Evolutionary conservation across 1,140 invertebrate species (phyloP).

Genomic region (Drosophila lowei): DNA sequence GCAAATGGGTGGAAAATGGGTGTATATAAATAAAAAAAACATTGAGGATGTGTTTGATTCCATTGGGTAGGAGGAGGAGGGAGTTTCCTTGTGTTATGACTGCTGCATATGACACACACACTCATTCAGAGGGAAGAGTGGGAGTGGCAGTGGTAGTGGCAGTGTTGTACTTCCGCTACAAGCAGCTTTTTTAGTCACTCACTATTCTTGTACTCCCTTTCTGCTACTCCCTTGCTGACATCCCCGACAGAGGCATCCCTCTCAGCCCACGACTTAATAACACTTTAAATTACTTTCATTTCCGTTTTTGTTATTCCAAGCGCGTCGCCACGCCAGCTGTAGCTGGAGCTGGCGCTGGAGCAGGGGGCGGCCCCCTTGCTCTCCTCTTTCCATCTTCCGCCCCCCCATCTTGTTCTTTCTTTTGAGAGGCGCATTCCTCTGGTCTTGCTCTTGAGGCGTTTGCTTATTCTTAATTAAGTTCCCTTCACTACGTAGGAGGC

Average conservation of each 20-base stretch:
- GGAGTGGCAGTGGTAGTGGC: neutral
- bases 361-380: slow-evolving; percentile 7
- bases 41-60: slow-evolving; percentile 11
- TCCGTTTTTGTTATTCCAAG: slow-evolving; percentile 74
- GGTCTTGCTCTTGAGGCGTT: slow-evolving; percentile 40
- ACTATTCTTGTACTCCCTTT: slow-evolving; percentile 9
- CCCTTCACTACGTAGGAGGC: slow-evolving; percentile 1
- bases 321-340: slow-evolving; percentile 56
- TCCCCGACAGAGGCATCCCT: slow-evolving; percentile 14
- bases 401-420: neutral
- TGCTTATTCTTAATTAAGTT: slow-evolving; percentile 76
- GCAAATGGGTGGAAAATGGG: slow-evolving; percentile 4
- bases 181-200: slow-evolving; percentile 44
- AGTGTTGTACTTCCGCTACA: slow-evolving; percentile 43
- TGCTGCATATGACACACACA: slow-evolving; percentile 60
- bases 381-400: neutral
- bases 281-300: slow-evolving; percentile 77
- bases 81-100: slow-evolving; percentile 34
- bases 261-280: slow-evolving; percentile 63
- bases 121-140: too few relatives aligned
- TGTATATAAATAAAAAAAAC: slow-evolving; percentile 2
- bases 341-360: slow-evolving; percentile 23
- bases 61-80: neutral
- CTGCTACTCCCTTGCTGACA: neutral
- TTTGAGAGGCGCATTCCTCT: slow-evolving; percentile 6